Evolutionary conservation across 2,888 invertebrate species (phyloP).

Genomic region (Prenolepis imparis): DNA sequence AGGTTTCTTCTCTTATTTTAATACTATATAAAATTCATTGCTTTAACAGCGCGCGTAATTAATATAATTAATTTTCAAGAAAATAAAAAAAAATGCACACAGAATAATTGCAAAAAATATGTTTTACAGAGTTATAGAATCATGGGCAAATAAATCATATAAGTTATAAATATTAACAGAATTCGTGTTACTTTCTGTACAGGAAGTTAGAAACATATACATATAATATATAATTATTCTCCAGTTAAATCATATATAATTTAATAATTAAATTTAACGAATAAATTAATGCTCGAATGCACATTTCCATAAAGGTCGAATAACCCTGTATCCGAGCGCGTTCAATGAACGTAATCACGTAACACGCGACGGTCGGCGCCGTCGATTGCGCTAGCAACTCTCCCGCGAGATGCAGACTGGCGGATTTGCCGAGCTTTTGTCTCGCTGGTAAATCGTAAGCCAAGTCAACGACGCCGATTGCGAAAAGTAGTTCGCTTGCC

Average conservation of each 20-base stretch:
- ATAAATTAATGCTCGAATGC: background rate
- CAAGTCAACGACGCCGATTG: constrained; percentile 81
- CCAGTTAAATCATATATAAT: background rate
- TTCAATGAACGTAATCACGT: constrained; percentile 50
- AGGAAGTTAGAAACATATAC: background rate
- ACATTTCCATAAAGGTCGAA: constrained; percentile 8
- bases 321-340: constrained; percentile 1
- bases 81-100: background rate
- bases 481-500: constrained; percentile 75
- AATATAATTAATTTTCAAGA: background rate
- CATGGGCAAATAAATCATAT: background rate
- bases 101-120: background rate
- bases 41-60: background rate
- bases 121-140: background rate
- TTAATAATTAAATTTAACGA: background rate
- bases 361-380: constrained; percentile 41
- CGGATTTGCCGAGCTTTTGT: constrained; percentile 56
- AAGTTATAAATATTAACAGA: background rate
- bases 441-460: constrained; percentile 62
- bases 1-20: background rate
- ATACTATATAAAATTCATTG: constrained; percentile 16
- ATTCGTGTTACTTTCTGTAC: background rate
- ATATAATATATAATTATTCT: background rate
- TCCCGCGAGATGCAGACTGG: constrained; percentile 41
- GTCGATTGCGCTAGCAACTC: constrained; percentile 32